Conservation (phyloP, 2,888 invertebrate species). For the Cheilosia soror region DNA sequence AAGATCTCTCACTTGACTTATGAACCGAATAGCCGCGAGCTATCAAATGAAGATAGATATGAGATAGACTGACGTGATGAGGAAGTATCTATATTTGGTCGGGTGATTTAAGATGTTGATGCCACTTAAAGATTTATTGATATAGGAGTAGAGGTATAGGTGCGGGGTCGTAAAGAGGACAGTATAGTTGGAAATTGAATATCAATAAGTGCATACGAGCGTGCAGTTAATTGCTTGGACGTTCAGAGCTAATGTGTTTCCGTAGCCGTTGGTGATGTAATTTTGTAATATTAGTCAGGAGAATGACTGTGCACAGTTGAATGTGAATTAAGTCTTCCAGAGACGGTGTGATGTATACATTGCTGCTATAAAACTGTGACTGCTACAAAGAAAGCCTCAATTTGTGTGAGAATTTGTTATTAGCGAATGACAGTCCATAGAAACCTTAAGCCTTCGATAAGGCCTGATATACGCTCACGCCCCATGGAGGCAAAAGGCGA, state of each 20-base stretch:
- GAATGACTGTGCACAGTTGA: neutral
- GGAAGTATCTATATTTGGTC: slow-evolving; percentile 69
- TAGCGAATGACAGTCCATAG: too few relatives aligned
- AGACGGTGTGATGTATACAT: neutral
- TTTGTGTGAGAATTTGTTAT: too few relatives aligned
- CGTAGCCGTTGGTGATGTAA: neutral
- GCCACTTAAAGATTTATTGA: slow-evolving; percentile 10
- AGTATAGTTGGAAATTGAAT: neutral
- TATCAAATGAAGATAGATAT: slow-evolving; percentile 14
- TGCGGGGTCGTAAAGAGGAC: neutral
- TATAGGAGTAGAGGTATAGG: neutral
- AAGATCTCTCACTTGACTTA: slow-evolving; percentile 54
- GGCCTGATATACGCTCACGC: too few relatives aligned
- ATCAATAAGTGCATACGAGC: slow-evolving; percentile 33
- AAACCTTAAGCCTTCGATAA: too few relatives aligned
- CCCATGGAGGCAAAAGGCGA: too few relatives aligned
- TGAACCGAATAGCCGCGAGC: slow-evolving; percentile 43
- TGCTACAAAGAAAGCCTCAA: too few relatives aligned
- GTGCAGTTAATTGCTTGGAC: slow-evolving; percentile 17
- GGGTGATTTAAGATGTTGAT: slow-evolving; percentile 51
- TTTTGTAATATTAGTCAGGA: neutral
- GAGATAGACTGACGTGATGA: slow-evolving; percentile 22
- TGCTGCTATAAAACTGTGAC: neutral
- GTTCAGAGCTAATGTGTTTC: neutral
- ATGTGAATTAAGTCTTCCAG: too few relatives aligned